phyloP scores from a whole-genome alignment of 1,140 invertebrate species.

The Arctopsyche grandis region DNA sequence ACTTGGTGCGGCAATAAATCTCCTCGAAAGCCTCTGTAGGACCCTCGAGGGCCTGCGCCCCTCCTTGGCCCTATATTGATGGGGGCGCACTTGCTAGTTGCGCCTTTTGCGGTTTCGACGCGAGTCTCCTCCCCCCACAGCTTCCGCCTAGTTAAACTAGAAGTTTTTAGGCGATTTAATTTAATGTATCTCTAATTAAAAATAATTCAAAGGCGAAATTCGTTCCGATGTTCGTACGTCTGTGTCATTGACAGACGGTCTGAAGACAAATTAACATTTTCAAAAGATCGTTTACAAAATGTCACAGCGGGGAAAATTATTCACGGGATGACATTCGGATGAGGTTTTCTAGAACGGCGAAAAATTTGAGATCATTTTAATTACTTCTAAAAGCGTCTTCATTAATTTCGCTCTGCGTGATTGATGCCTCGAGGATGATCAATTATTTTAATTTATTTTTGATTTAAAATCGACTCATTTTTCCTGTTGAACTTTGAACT shows the following conservation, averaged over 20 bases:
- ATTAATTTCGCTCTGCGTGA: background rate
- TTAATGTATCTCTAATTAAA: background rate
- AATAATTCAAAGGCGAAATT: too few species aligned
- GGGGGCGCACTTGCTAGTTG: slow-evolving; percentile 38
- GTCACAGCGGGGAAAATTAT: background rate
- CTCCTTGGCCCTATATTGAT: slow-evolving; percentile 20
- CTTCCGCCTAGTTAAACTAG: background rate
- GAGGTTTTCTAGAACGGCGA: background rate
- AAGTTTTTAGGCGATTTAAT: background rate
- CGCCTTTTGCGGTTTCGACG: slow-evolving; percentile 19
- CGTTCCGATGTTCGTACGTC: too few species aligned
- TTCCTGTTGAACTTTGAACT: background rate
- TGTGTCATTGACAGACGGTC: background rate
- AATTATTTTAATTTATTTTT: slow-evolving; percentile 22
- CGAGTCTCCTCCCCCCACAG: background rate
- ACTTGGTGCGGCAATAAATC: slow-evolving; percentile 41
- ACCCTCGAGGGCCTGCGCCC: background rate
- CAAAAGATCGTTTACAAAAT: background rate
- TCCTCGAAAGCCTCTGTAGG: slow-evolving; percentile 33
- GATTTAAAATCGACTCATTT: background rate
- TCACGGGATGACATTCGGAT: slow-evolving; percentile 11
- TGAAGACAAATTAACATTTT: background rate
- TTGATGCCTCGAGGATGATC: background rate
- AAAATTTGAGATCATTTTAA: slow-evolving; percentile 22
- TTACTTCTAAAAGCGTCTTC: slow-evolving; percentile 8